These are phyloP conservation scores for Baryphthengus martii DNA, from an alignment of 2,113 vertebrate genomes.

Conservation along the genomic window DNA sequence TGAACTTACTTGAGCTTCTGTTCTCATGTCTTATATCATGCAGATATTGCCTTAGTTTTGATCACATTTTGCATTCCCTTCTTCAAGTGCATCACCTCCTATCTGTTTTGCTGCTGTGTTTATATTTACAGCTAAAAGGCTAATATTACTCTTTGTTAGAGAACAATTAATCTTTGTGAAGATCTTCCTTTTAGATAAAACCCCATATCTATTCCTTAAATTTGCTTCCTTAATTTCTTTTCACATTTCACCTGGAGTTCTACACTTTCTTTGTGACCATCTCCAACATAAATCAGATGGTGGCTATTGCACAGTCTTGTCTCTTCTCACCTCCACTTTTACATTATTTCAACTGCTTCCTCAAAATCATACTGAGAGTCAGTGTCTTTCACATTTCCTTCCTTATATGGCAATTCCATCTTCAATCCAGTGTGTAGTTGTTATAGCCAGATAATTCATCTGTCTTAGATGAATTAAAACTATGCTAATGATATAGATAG, in stretches of 20 bases:
- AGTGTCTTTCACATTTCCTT: background rate
- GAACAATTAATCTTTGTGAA: constrained; percentile 28
- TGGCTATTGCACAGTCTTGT: background rate
- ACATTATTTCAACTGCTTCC: background rate
- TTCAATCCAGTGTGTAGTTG: background rate
- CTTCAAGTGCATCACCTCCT: constrained; percentile 8
- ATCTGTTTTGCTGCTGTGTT: constrained; percentile 17
- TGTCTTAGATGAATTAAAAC: background rate
- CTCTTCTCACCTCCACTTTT: background rate
- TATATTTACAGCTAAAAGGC: constrained; percentile 32
- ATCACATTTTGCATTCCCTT: constrained; percentile 20
- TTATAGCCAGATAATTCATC: background rate
- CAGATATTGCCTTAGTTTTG: background rate
- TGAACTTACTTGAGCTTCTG: background rate
- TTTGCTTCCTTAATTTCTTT: background rate
- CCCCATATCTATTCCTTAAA: constrained; percentile 20
- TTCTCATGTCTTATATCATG: background rate
- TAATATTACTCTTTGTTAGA: constrained; percentile 34
- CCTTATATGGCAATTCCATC: background rate
- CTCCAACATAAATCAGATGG: background rate
- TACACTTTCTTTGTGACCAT: background rate
- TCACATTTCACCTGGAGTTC: background rate
- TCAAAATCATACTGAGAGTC: background rate
- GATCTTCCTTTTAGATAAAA: background rate
- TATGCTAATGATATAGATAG: background rate